Base-by-base conservation (phyloP, 2,797 vertebrate genomes). In the Rhinella marina region DNA sequence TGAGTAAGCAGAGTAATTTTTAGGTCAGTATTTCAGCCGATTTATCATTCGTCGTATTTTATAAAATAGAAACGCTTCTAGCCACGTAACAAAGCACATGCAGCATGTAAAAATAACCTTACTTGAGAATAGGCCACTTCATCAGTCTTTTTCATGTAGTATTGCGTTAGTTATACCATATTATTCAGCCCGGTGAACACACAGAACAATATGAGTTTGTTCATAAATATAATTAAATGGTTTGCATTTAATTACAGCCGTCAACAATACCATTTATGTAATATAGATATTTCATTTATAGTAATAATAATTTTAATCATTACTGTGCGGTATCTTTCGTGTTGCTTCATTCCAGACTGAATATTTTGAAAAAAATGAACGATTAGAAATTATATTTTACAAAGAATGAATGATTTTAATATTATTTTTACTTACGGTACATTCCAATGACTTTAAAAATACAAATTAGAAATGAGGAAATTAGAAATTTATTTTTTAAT, bases 1-100 rank as follows among this genome's bases (percentile, higher is more conserved):
- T 81, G 75, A 48, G 41, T 77, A 54, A 76, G 73, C 48, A 77
- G 73, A 77, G 73, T 77, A 1, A 66, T 66, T 50, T 81, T 66
- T 50, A 81, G 52, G 62, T 66, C 32, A 66, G 21, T 16, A 50
- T 81, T 81, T 64, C 32, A 81, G 17, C 32, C 13, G 25, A 66
- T 81, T 64, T 81, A 66, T 64, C 25, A 81, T 81, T 77, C 27
- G 32, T 41, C 27, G 12, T 23, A 66, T 64, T 81, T 50, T 25
- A 81, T 50, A 81, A 64, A 50, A 64, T 50, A n/a, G 19, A 81
- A 13, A 66, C n/a, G 25, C 41, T 81, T 48, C 61, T 25, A 25
- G 12, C 17, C 59, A 41, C 32, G 25, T 25, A 64, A 64, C 59
- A 66, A 81, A 81, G 29, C 75, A 7, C 48, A 64, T n/a, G 14